Percentiles rank a stretch among this genome's conserved stretches.
Conservation (phyloP, 1,140 invertebrate genomes). For the Zophobas atratus region DNA sequence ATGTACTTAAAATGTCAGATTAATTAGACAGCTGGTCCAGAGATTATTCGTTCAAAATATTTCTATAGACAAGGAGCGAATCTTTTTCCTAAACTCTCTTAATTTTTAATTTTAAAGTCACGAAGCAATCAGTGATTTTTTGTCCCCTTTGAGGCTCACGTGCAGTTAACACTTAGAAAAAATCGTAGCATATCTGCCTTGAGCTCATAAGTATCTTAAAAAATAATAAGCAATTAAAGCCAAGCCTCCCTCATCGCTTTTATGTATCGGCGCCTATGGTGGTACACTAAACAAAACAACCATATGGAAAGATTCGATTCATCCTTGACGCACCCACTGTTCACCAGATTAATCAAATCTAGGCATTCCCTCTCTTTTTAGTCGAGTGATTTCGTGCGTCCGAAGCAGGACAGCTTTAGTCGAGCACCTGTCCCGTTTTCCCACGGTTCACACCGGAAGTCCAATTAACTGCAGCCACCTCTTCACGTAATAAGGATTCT, state of each 20-base stretch:
- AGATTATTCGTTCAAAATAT: too few species aligned
- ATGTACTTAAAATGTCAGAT: too few species aligned
- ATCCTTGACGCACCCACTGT: conserved; percentile 34
- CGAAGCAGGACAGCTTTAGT: conserved; percentile 4
- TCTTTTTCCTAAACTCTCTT: too few species aligned
- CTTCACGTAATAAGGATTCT: conserved; percentile 25
- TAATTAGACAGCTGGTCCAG: too few species aligned
- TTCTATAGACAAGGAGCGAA: too few species aligned
- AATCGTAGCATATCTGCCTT: too few species aligned
- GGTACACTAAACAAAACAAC: neutral
- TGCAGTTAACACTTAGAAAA: too few species aligned
- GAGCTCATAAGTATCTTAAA: too few species aligned
- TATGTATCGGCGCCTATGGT: neutral
- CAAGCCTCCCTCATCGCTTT: neutral
- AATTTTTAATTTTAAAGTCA: too few species aligned
- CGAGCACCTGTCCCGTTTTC: conserved; percentile 43
- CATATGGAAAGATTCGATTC: conserved; percentile 19
- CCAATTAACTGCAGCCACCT: conserved; percentile 48
- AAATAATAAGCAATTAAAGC: neutral
- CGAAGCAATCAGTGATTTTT: too few species aligned
- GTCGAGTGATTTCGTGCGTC: conserved; percentile 3
- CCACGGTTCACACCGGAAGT: conserved; percentile 49
- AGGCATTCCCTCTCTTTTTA: conserved; percentile 4
- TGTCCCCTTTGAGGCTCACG: too few species aligned
- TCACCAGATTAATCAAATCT: conserved; percentile 31